Evolutionary conservation across 2,888 invertebrate species (phyloP).

Genomic region (Asteroscopus sphinx): DNA sequence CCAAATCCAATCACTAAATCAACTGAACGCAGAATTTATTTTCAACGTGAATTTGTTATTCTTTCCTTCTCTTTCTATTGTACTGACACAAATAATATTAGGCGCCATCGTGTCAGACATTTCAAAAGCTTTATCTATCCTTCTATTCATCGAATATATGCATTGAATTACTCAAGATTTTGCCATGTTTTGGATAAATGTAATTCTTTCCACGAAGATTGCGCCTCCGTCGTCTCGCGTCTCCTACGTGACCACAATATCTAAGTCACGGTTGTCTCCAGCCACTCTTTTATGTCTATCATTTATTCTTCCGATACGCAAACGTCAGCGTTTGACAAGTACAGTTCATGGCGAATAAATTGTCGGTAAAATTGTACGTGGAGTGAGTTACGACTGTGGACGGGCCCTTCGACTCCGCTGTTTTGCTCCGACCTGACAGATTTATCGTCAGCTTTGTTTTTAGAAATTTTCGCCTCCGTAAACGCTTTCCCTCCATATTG

Average conservation of each 20-base stretch:
- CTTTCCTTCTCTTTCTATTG: slow-evolving; percentile 21
- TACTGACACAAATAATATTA: slow-evolving; percentile 35
- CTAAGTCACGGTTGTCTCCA: slow-evolving; percentile 77
- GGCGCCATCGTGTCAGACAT: slow-evolving; percentile 41
- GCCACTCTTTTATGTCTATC: slow-evolving; percentile 83
- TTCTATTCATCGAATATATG: slow-evolving; percentile 73
- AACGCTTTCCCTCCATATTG: slow-evolving; percentile 64
- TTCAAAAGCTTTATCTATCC: slow-evolving; percentile 43
- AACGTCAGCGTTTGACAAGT: slow-evolving; percentile 88
- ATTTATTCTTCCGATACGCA: slow-evolving; percentile 85
- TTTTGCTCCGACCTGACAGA: slow-evolving; percentile 74
- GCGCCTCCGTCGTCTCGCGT: slow-evolving; percentile 79
- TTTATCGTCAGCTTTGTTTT: slow-evolving; percentile 81
- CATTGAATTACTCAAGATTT: slow-evolving; percentile 87
- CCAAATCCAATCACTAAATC: slow-evolving; percentile 67
- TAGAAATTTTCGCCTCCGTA: slow-evolving; percentile 71
- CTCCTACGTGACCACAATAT: slow-evolving; percentile 86
- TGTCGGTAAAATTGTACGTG: slow-evolving; percentile 83
- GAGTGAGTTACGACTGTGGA: slow-evolving; percentile 84
- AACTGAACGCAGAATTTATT: slow-evolving; percentile 53
- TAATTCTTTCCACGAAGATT: slow-evolving; percentile 87
- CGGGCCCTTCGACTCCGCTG: slow-evolving; percentile 76
- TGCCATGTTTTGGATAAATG: slow-evolving; percentile 84
- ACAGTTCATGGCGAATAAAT: slow-evolving; percentile 87
- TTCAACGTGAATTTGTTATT: slow-evolving; percentile 49